Base-by-base conservation (phyloP, 2,888 invertebrate species). In the Neria commutata region DNA sequence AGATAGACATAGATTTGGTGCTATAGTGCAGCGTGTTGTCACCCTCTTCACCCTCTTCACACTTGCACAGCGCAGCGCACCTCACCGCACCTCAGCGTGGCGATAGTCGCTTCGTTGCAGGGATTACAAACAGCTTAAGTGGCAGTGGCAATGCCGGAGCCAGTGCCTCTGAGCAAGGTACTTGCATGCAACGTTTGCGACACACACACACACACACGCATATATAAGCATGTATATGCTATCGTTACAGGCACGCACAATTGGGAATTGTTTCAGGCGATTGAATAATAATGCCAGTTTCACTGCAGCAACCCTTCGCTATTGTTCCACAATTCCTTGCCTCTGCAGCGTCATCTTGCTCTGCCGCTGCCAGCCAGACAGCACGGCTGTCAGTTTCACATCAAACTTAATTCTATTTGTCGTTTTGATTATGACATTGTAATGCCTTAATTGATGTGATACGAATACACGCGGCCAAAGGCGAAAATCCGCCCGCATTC, bases 391-490 rank as follows among this genome's bases (percentile, higher is more conserved):
- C 75, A 76, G 66, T 68, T 80, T 73, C 72, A 71, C 75, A 74
- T 79, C 78, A 71, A 71, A 69, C 71, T 70, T 80, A 80, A 79
- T 79, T 78, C 74, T 80, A 79, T 79, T 79, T 79, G 79, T 79
- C 79, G 78, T 79, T 77, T 75, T 79, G 79, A 79, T 79, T 79
- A 79, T 79, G 79, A 80, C 79, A 74, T 79, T 80, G 78, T 79
- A 78, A 78, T 79, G 76, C 80, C 75, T 76, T 80, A 80, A 79
- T 80, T 79, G 80, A 79, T 76, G 80, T 72, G 67, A 65, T 66
- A 66, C 60, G 64, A 26, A 64, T 3, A 53, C 29, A 29, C 34
- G 23, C 6, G 17, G 25, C 23, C 52, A 52, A 16, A 14, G 47
- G 11, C 45, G 48, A 16, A 47, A n/a, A 34, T 37, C 26, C n/a